Conservation (phyloP, 2,888 invertebrate species). For the Eudasyphora cyanicolor region DNA sequence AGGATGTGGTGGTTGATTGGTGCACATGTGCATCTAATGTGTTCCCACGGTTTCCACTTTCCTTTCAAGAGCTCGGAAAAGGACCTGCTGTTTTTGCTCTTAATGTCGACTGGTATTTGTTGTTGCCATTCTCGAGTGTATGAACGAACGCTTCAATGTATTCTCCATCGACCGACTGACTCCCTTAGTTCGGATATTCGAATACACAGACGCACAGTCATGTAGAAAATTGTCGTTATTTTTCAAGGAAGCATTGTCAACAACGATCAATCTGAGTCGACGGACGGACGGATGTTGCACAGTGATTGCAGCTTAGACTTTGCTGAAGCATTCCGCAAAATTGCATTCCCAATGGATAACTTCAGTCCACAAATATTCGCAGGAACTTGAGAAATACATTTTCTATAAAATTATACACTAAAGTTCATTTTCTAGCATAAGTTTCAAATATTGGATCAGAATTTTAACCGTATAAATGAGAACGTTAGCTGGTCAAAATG, state of each 20-base stretch:
- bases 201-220: conserved; percentile 39
- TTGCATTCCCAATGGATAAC: no score
- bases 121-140: conserved; percentile 37
- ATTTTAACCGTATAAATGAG: no score
- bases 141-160: no score
- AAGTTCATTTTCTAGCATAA: no score
- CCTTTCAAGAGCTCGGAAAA: conserved; percentile 63
- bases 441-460: no score
- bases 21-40: conserved; percentile 65
- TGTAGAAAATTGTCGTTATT: conserved; percentile 34
- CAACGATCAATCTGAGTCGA: conserved; percentile 8
- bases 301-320: no score
- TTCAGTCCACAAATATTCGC: no score
- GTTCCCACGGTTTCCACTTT: conserved; percentile 68
- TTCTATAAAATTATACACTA: no score
- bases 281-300: conserved; percentile 1
- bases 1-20: conserved; percentile 21
- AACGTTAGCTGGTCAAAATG: no score
- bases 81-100: conserved; percentile 60
- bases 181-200: conserved; percentile 4
- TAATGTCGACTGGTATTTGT: conserved; percentile 50
- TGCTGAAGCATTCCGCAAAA: no score
- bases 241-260: conserved; percentile 60
- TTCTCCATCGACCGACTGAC: not conserved
- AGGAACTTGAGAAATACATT: no score